These are phyloP conservation scores for Poecile montanus DNA, from an alignment of 2,797 vertebrate genomes.

Conservation along the genomic window DNA sequence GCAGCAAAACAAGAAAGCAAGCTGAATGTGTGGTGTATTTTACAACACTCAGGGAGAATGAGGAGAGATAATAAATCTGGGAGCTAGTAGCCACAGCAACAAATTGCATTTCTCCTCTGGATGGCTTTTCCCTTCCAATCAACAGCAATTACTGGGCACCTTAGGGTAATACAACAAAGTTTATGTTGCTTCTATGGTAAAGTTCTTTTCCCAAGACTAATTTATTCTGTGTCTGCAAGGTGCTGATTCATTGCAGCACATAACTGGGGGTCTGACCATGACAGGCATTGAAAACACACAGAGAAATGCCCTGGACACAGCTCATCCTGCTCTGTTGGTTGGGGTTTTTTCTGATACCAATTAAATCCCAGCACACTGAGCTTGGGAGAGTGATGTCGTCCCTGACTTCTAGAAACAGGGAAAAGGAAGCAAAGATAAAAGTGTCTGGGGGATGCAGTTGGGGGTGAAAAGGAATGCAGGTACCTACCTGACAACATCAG, in stretches of 20 bases:
- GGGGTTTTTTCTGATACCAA: neutral
- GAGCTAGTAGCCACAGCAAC: slow-evolving; percentile 68
- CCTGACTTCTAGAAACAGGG: neutral
- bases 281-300: neutral
- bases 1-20: neutral
- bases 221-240: slow-evolving; percentile 47
- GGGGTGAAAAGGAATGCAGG: neutral
- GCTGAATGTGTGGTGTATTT: slow-evolving; percentile 42
- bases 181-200: slow-evolving; percentile 33
- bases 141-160: slow-evolving; percentile 59
- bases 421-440: neutral
- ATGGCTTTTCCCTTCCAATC: slow-evolving; percentile 13
- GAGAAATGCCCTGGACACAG: neutral
- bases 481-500: neutral
- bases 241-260: slow-evolving; percentile 50
- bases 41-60: slow-evolving; percentile 26
- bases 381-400: neutral
- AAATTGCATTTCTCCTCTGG: slow-evolving; percentile 64
- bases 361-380: neutral
- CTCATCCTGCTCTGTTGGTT: neutral
- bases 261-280: neutral
- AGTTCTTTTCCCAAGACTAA: slow-evolving; percentile 40
- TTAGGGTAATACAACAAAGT: slow-evolving; percentile 44
- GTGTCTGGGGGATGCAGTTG: neutral
- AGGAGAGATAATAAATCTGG: slow-evolving; percentile 58